Conservation (phyloP, 2,888 invertebrate genomes). For the Griposia aprilina region DNA sequence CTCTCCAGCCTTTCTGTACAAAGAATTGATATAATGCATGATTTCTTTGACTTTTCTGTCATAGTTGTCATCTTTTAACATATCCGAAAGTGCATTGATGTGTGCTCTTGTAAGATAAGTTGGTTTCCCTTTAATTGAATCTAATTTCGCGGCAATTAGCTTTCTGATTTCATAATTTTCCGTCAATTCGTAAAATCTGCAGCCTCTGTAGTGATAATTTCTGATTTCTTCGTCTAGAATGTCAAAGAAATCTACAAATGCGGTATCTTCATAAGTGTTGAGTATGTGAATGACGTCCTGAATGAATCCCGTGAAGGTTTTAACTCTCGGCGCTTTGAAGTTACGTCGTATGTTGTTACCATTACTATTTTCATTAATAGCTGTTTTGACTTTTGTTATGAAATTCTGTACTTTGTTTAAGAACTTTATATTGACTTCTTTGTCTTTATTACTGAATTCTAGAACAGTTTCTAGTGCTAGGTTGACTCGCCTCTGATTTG, state of each 20-base stretch:
- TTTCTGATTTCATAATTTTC: slow-evolving; percentile 65
- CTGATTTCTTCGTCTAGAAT: slow-evolving; percentile 72
- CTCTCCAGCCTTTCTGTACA: slow-evolving; percentile 65
- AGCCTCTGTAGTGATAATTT: slow-evolving; percentile 73
- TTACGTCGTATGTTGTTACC: slow-evolving; percentile 27
- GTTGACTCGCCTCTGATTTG: neutral
- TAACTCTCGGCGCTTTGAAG: neutral
- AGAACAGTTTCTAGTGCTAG: slow-evolving; percentile 21
- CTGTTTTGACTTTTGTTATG: slow-evolving; percentile 38
- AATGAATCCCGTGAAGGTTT: slow-evolving; percentile 75
- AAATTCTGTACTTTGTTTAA: slow-evolving; percentile 31
- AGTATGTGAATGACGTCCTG: slow-evolving; percentile 64
- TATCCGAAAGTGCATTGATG: slow-evolving; percentile 56
- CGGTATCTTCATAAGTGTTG: slow-evolving; percentile 69
- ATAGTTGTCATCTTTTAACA: slow-evolving; percentile 55
- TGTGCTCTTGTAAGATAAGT: slow-evolving; percentile 58
- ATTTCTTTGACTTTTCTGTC: slow-evolving; percentile 55
- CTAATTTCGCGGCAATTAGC: slow-evolving; percentile 67
- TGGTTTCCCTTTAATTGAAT: slow-evolving; percentile 58
- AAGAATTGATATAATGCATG: slow-evolving; percentile 72
- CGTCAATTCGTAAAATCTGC: slow-evolving; percentile 71
- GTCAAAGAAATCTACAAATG: slow-evolving; percentile 69
- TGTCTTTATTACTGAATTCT: slow-evolving; percentile 22
- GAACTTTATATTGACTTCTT: slow-evolving; percentile 13
- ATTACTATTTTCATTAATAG: slow-evolving; percentile 16